Evolutionary conservation across 2,113 vertebrate genomes (phyloP), one percentile per base, ranked within the genome.

Genomic region (Heterochromis multidens): DNA sequence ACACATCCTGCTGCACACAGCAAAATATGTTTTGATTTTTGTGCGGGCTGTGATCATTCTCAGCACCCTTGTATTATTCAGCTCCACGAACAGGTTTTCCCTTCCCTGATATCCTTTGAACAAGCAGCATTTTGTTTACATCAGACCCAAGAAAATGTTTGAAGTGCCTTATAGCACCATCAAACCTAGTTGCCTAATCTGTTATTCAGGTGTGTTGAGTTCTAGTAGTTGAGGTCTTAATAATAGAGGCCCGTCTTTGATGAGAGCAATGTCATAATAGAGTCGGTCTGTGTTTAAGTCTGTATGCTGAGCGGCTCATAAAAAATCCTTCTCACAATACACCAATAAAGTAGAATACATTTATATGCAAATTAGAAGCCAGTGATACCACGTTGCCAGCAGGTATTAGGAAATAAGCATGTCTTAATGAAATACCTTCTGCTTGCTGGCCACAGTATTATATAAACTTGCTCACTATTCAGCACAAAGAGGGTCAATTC

Each of bases 381-480:
- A 17, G 67, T 80, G 91, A 89, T 88, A 86, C 57, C 62, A 54
- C 21, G 16, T 61, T 82, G 87, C 88, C 89, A 93, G 88, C 74
- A 90, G 91, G 89, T 91, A 91, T 91, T 91, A 85, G 79, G 81
- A 85, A 88, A 88, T 81, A 88, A 93, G 88, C 79, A 61, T 81
- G 63, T 93, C 87, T 90, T 89, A 92, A 93, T 90, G 90, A 89
- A 91, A 92, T 85, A 81, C 83, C 88, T 90, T 82, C 74, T 91
- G 89, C 85, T 89, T 25, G 82, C 83, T 72, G 84, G 85, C 67
- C 77, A 37, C 46, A 14, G 65, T 72, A 35, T 88, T 82, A 63
- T 58, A 76, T 60, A 86, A 78, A 87, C 54, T 79, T 46, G 49
- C 72, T 88, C 81, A 23, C 70, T 16, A 40, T 81, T 91, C 81